Evolutionary conservation across 2,888 invertebrate species (phyloP).

Genomic region (Melanophora roralis): DNA sequence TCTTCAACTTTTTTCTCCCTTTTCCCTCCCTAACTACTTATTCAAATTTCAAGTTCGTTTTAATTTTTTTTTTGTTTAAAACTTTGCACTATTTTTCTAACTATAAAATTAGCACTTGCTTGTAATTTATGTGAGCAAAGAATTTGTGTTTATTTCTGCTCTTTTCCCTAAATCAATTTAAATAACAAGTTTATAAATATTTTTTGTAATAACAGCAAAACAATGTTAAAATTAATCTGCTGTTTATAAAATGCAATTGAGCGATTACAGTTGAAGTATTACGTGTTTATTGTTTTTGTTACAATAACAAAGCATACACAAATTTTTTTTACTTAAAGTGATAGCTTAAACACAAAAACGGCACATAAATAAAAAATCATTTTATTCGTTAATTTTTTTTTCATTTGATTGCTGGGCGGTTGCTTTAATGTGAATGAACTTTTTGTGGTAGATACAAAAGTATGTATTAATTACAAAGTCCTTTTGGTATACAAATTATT

Average conservation of each 20-base stretch:
- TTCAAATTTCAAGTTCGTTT: constrained; percentile 50
- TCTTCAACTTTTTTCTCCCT: no score
- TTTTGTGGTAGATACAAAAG: neutral
- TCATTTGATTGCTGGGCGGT: neutral
- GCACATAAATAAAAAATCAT: neutral
- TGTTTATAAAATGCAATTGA: no score
- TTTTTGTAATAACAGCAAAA: no score
- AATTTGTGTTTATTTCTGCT: neutral
- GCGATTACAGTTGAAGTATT: no score
- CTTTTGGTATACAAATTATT: neutral
- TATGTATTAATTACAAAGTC: neutral
- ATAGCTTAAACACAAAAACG: no score
- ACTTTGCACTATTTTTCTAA: constrained; percentile 23
- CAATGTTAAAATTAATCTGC: no score
- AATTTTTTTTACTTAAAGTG: no score
- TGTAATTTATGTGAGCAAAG: constrained; percentile 15
- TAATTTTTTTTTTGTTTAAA: neutral
- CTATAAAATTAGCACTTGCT: constrained; percentile 45
- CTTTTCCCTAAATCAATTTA: neutral
- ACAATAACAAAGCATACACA: no score
- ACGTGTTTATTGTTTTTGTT: no score
- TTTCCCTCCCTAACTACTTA: no score
- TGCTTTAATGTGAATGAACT: constrained; percentile 25
- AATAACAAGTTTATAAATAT: no score
- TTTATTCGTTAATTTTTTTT: constrained; percentile 3